phyloP scores from a whole-genome alignment of 2,888 invertebrate genomes.

The Chymomyza fuscimana region DNA sequence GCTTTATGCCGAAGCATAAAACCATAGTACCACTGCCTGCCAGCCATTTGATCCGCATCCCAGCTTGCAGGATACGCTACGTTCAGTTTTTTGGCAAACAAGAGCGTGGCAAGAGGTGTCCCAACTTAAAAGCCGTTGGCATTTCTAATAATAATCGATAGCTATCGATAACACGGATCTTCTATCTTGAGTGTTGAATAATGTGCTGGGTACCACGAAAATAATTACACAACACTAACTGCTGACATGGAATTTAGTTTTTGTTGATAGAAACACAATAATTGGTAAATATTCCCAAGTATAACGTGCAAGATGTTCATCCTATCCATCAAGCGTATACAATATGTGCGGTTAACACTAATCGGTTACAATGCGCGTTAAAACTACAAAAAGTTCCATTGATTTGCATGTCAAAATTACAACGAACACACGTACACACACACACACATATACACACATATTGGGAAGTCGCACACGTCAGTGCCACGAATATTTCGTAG shows the following conservation, averaged over 20 bases:
- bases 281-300: not conserved
- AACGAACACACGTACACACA: constrained; percentile 14
- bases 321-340: not conserved
- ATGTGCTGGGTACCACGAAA: not conserved
- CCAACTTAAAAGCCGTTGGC: too few relatives aligned
- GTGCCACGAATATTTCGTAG: constrained; percentile 60
- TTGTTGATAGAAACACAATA: constrained; percentile 4
- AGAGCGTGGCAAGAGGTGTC: too few relatives aligned
- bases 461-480: constrained; percentile 60
- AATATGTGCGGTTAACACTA: not conserved
- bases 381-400: not conserved
- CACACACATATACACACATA: constrained; percentile 20
- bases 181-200: not conserved
- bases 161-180: not conserved
- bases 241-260: constrained; percentile 8
- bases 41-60: too few relatives aligned
- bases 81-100: too few relatives aligned
- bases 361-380: not conserved
- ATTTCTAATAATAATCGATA: not conserved
- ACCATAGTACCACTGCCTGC: too few relatives aligned
- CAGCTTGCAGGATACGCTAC: too few relatives aligned
- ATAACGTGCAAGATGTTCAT: not conserved
- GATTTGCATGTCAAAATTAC: constrained; percentile 11
- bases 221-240: not conserved
- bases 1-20: too few relatives aligned